phyloP scores from a whole-genome alignment of 2,113 vertebrate species.

The Solenodon paradoxus region DNA sequence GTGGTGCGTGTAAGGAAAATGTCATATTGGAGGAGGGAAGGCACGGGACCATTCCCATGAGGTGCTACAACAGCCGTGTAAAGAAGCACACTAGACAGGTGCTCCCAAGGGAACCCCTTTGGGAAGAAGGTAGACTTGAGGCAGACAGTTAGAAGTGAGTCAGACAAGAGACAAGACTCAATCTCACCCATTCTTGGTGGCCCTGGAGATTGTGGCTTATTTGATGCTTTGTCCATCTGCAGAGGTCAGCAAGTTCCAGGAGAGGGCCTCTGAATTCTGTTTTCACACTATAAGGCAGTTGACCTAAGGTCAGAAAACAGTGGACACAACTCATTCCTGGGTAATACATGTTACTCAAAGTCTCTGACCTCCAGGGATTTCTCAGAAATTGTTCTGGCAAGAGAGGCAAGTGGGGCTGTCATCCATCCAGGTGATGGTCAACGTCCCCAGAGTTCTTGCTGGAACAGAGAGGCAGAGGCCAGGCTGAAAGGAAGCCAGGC shows the following conservation, averaged over 20 bases:
- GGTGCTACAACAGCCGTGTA: neutral
- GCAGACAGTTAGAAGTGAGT: neutral
- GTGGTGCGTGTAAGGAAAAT: neutral
- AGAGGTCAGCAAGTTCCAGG: neutral
- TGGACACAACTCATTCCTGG: neutral
- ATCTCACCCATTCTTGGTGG: neutral
- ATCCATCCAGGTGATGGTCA: neutral
- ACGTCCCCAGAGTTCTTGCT: neutral
- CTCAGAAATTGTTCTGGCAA: neutral
- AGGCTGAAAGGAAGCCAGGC: neutral
- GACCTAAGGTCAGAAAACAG: neutral
- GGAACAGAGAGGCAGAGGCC: neutral
- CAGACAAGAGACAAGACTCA: neutral
- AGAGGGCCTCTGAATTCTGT: neutral
- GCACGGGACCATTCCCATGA: neutral
- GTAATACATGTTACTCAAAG: neutral
- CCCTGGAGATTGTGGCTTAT: neutral
- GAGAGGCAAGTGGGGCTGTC: neutral
- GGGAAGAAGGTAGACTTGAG: neutral
- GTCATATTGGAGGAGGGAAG: neutral
- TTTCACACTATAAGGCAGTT: neutral
- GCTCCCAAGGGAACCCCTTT: neutral
- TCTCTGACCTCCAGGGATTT: neutral
- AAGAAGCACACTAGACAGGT: neutral
- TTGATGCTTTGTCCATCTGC: neutral